Evolutionary conservation across 2,888 invertebrate species (phyloP).

Genomic region (Archips xylosteana): DNA sequence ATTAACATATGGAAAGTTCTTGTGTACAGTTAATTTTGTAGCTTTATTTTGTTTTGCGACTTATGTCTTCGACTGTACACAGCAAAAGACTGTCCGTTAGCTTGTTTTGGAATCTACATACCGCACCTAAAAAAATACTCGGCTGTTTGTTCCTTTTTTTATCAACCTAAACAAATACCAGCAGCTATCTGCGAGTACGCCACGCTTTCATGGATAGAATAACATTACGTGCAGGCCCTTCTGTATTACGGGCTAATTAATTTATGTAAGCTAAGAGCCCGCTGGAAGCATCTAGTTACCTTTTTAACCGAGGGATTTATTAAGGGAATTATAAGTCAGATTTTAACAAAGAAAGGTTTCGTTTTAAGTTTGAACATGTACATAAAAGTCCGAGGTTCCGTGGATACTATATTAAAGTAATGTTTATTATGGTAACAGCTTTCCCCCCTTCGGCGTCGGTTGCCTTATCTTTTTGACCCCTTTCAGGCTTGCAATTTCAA

Average conservation of each 20-base stretch:
- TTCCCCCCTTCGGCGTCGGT: conserved; percentile 34
- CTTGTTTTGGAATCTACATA: conserved; percentile 32
- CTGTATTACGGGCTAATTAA: conserved; percentile 47
- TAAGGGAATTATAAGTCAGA: conserved; percentile 25
- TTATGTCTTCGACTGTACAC: too few relatives aligned
- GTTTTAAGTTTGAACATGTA: conserved; percentile 16
- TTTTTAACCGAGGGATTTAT: conserved; percentile 36
- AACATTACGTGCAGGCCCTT: conserved; percentile 43
- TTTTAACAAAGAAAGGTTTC: conserved; percentile 24
- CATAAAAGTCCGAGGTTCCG: conserved; percentile 3
- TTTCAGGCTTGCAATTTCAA: conserved; percentile 42
- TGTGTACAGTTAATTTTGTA: too few relatives aligned
- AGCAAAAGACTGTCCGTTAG: conserved; percentile 22
- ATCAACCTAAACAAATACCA: conserved; percentile 47
- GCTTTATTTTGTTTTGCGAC: too few relatives aligned
- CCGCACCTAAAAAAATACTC: conserved; percentile 40
- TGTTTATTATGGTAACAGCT: conserved; percentile 38
- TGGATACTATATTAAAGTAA: conserved; percentile 35
- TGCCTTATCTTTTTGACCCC: conserved; percentile 41
- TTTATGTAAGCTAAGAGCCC: conserved; percentile 47
- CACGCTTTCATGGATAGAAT: conserved; percentile 43
- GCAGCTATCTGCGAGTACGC: conserved; percentile 31
- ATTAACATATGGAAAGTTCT: too few relatives aligned
- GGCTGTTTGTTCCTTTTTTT: conserved; percentile 31
- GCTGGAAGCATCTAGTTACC: conserved; percentile 33